Percentiles rank a stretch among this genome's conserved stretches.
These are phyloP conservation scores for Cynodonichthys magdalenae DNA, from an alignment of 2,797 vertebrate species.

Conservation along the genomic window DNA sequence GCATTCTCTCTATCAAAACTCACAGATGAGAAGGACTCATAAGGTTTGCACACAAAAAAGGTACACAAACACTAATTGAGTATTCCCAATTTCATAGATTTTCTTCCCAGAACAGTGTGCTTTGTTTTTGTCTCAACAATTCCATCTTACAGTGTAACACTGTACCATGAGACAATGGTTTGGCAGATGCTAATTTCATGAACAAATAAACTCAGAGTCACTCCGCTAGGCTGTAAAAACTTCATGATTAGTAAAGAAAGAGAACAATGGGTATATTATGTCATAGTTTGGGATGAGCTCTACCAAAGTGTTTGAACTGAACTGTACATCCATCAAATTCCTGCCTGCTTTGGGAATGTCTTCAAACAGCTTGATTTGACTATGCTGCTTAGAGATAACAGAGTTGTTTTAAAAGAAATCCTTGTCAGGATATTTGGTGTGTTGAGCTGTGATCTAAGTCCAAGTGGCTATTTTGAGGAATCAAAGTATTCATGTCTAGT, in stretches of 20 bases:
- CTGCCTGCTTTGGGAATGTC: not conserved
- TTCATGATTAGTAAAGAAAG: not conserved
- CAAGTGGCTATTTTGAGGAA: not conserved
- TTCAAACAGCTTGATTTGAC: not conserved
- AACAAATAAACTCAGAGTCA: not conserved
- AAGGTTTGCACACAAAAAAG: too few species aligned
- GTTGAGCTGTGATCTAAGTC: not conserved
- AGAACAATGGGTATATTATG: not conserved
- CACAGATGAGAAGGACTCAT: too few species aligned
- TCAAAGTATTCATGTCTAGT: not conserved
- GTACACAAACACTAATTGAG: too few species aligned
- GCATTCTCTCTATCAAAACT: too few species aligned
- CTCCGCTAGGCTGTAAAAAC: not conserved
- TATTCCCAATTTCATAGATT: too few species aligned
- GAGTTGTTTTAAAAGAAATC: not conserved
- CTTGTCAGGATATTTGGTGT: not conserved
- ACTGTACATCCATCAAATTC: not conserved
- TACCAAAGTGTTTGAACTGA: not conserved
- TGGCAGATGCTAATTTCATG: not conserved
- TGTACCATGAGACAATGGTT: not conserved
- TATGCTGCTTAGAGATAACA: not conserved
- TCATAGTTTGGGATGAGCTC: not conserved
- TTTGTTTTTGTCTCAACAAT: too few species aligned
- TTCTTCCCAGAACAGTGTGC: too few species aligned
- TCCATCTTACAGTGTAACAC: too few species aligned